Percentiles rank a stretch among this genome's conserved stretches.
These are phyloP conservation scores for Gadus chalcogrammus DNA, from an alignment of 2,113 vertebrate genomes.

Conservation along the genomic window DNA sequence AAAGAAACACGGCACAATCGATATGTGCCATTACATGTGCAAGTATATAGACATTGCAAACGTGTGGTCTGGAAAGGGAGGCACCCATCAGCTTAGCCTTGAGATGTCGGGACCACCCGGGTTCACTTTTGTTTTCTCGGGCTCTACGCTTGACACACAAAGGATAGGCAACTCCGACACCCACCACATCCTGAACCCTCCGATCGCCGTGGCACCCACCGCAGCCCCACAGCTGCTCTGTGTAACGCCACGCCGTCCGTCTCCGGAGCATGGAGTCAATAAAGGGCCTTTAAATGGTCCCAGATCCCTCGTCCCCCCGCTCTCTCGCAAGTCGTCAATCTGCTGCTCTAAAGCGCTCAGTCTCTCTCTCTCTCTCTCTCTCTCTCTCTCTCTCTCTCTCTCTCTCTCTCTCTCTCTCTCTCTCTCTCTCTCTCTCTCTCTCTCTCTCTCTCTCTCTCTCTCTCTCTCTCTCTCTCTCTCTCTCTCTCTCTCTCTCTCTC, in stretches of 20 bases:
- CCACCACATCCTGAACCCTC: conserved; percentile 5
- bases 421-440: too few relatives aligned
- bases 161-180: not conserved
- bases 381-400: not conserved
- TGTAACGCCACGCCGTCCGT: conserved; percentile 5
- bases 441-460: not conserved
- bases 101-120: too few relatives aligned
- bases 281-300: conserved; percentile 23
- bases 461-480: not conserved
- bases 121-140: too few relatives aligned
- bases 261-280: conserved; percentile 29
- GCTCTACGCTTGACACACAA: too few relatives aligned
- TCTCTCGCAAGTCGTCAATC: not conserved
- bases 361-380: not conserved
- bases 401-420: too few relatives aligned
- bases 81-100: too few relatives aligned
- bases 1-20: too few relatives aligned
- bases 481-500: conserved; percentile 1
- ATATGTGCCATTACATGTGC: too few relatives aligned
- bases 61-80: too few relatives aligned
- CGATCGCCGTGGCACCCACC: conserved; percentile 22
- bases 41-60: too few relatives aligned
- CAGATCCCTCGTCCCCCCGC: conserved; percentile 22
- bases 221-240: conserved; percentile 18
- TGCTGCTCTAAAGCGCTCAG: not conserved